Base-by-base conservation (phyloP, 2,888 invertebrate genomes). In the Plagodis dolabraria region DNA sequence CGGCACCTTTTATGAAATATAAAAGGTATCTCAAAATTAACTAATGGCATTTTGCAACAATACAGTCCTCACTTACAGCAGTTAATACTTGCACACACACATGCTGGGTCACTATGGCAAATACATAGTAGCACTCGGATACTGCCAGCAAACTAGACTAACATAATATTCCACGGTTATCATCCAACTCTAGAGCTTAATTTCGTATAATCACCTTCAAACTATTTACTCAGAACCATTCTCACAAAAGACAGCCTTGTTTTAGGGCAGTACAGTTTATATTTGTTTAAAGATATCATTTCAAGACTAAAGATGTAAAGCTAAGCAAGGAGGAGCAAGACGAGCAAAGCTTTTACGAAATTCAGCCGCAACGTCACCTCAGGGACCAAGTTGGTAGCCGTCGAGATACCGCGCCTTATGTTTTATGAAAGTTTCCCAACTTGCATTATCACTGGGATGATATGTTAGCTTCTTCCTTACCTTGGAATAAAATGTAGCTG, bases 261-360 rank as follows among this genome's bases (percentile, higher is more conserved):
- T 0, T 0, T 7, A 5, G 5, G 0, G 0, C 0, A 0, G 0
- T 50, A 63, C 5, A 63, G 69, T 61, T 56, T 36, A 49, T 46
- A 62, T 50, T 65, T 47, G 44, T 46, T 44, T 47, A 43, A 42
- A 43, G 11, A 10, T 38, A 47, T 12, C 10, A 47, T 49, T 34
- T 2, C 6, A 7, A 44, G 10, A 10, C 34, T 52, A 22, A 53
- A 59, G 55, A 69, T 66, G 62, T 64, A 65, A 63, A 64, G 64
- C 53, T 57, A 60, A 49, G 56, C 49, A 60, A 34, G 73, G 69
- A 69, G 60, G 45, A 34, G 48, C 33, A 52, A 46, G 55, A 11
- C 56, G 53, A 68, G 68, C 65, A 70, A 72, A 74, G 79, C 80
- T 79, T 76, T 79, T 75, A 77, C 78, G 77, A 72, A 78, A 79